A percentile compares a stretch with the other conserved stretches of the same genome.
Evolutionary conservation across 2,888 invertebrate species (phyloP).

Genomic region (Hymenopus coronatus): DNA sequence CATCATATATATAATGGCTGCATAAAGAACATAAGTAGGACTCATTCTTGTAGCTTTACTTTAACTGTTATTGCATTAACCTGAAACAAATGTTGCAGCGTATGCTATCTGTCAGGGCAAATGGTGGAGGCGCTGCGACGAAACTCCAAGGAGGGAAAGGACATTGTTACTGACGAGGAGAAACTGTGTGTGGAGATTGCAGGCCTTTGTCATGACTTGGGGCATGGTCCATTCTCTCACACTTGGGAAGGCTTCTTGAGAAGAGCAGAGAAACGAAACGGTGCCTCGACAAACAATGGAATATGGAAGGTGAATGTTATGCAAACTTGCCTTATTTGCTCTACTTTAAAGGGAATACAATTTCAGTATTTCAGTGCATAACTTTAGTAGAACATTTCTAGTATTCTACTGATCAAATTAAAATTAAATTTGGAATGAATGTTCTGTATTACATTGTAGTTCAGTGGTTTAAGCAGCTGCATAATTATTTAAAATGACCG

Average conservation of each 20-base stretch:
- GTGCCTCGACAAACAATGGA: not conserved
- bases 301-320: not conserved
- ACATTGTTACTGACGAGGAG: constrained; percentile 49
- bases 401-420: too few species aligned
- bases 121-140: constrained; percentile 47
- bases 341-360: too few species aligned
- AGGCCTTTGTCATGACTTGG: constrained; percentile 65
- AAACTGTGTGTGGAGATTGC: constrained; percentile 58
- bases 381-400: too few species aligned
- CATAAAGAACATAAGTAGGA: too few species aligned
- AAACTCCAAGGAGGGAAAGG: constrained; percentile 41
- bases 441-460: too few species aligned
- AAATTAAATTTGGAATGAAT: too few species aligned
- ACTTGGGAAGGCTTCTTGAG: constrained; percentile 53
- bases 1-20: too few species aligned
- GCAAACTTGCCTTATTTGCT: not conserved
- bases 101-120: constrained; percentile 51
- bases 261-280: constrained; percentile 36
- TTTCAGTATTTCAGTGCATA: too few species aligned
- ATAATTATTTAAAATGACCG: too few species aligned
- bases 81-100: constrained; percentile 43
- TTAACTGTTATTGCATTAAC: too few species aligned
- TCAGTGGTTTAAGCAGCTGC: too few species aligned
- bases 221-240: constrained; percentile 68
- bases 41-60: too few species aligned